A percentile compares a stretch with the other conserved stretches of the same genome.
These are phyloP conservation scores for Periophthalmus modestus DNA, from an alignment of 2,113 vertebrate genomes.

Conservation along the genomic window DNA sequence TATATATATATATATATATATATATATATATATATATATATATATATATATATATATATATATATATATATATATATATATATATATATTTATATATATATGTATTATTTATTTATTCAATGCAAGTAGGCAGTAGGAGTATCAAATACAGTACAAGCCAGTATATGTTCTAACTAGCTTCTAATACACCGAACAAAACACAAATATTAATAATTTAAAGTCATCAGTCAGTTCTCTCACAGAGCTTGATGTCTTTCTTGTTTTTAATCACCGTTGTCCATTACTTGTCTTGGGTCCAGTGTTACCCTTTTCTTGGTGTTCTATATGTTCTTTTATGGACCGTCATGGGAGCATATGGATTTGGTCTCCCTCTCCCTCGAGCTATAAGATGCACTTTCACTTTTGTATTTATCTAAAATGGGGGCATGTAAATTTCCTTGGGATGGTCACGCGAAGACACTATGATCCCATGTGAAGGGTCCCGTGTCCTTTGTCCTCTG, in stretches of 20 bases:
- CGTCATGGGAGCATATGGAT: slow-evolving; percentile 14
- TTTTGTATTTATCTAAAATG: slow-evolving; percentile 72
- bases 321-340: slow-evolving; percentile 37
- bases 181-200: too few relatives aligned
- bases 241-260: neutral
- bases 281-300: slow-evolving; percentile 6
- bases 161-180: too few relatives aligned
- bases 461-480: slow-evolving; percentile 40
- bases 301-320: slow-evolving; percentile 29
- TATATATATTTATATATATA: neutral
- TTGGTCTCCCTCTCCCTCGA: slow-evolving; percentile 55
- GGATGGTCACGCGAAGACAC: slow-evolving; percentile 71
- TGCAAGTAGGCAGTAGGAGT: too few relatives aligned
- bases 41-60: too few relatives aligned
- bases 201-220: neutral
- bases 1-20: too few relatives aligned
- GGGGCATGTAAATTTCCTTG: slow-evolving; percentile 74
- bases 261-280: neutral
- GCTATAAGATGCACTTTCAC: slow-evolving; percentile 54
- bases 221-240: neutral
- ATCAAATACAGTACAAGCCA: too few relatives aligned
- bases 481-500: slow-evolving; percentile 36
- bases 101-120: too few relatives aligned
- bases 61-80: too few relatives aligned
- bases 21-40: too few relatives aligned